phyloP scores from a whole-genome alignment of 2,888 invertebrate genomes.

The Cistogaster globosa region DNA sequence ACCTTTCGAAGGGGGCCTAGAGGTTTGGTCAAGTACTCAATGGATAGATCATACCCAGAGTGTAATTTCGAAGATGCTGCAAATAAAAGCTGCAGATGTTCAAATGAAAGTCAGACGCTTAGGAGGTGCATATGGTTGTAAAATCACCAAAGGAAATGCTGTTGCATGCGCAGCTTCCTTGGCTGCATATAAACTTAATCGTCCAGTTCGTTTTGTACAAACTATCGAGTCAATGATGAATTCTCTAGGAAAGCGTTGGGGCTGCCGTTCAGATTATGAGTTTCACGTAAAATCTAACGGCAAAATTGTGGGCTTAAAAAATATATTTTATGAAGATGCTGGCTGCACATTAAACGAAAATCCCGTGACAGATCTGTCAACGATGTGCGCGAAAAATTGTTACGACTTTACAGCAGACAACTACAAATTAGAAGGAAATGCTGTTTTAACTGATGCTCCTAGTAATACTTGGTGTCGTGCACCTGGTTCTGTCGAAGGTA shows the following conservation, averaged over 20 bases:
- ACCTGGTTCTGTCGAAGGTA: constrained; percentile 85
- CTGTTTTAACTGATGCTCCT: constrained; percentile 86
- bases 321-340: constrained; percentile 84
- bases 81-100: constrained; percentile 86
- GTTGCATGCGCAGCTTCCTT: constrained; percentile 87
- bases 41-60: constrained; percentile 85
- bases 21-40: constrained; percentile 86
- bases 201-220: constrained; percentile 88
- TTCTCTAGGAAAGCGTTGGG: constrained; percentile 86
- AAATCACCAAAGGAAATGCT: constrained; percentile 86
- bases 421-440: constrained; percentile 88
- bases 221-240: constrained; percentile 89
- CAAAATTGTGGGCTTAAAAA: constrained; percentile 86
- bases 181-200: constrained; percentile 84
- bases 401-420: constrained; percentile 85
- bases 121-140: constrained; percentile 92
- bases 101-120: constrained; percentile 87
- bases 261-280: constrained; percentile 86
- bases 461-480: constrained; percentile 88
- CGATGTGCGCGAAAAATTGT: constrained; percentile 83
- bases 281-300: constrained; percentile 86
- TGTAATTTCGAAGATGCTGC: constrained; percentile 85
- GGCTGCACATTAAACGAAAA: constrained; percentile 85
- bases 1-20: constrained; percentile 88
- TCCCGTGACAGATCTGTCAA: constrained; percentile 75